Evolutionary conservation across 1,140 invertebrate genomes (phyloP).

Genomic region (Andricus grossulariae): DNA sequence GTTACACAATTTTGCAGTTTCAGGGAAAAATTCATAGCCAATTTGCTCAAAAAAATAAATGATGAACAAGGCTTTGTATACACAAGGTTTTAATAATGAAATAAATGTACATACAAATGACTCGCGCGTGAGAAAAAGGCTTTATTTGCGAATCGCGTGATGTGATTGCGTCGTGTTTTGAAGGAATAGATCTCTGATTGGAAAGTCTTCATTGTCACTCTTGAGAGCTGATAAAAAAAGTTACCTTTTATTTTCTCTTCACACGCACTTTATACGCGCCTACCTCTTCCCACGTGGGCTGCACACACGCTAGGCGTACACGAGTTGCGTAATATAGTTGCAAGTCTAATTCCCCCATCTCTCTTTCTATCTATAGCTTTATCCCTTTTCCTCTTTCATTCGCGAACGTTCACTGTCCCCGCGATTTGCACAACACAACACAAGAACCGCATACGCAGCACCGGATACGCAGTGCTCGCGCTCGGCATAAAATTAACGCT

Average conservation of each 20-base stretch:
- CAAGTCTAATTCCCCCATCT: slow-evolving; percentile 20
- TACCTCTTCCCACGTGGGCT: slow-evolving; percentile 1
- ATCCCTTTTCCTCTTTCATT: neutral
- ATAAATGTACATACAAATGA: neutral
- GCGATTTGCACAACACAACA: neutral
- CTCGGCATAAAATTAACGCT: slow-evolving; percentile 13
- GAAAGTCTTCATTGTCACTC: slow-evolving; percentile 7
- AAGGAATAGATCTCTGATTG: neutral
- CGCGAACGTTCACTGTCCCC: neutral
- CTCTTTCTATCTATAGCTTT: slow-evolving; percentile 6
- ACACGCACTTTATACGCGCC: slow-evolving; percentile 22
- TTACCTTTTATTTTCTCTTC: slow-evolving; percentile 15
- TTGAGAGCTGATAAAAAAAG: slow-evolving; percentile 23
- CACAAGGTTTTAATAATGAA: neutral
- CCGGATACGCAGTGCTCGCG: slow-evolving; percentile 2
- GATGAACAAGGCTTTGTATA: too few species aligned
- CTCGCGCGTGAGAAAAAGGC: neutral
- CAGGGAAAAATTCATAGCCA: too few species aligned
- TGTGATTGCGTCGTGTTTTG: neutral
- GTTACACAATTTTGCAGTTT: too few species aligned
- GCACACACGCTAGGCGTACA: slow-evolving; percentile 6
- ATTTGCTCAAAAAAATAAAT: too few species aligned
- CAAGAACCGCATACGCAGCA: neutral
- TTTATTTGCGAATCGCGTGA: slow-evolving; percentile 14
- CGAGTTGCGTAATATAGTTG: slow-evolving; percentile 22